A percentile compares a stretch with the other conserved stretches of the same genome.
These are phyloP conservation scores for Platycercus adscitus DNA, from an alignment of 2,113 vertebrate species.

Conservation along the genomic window DNA sequence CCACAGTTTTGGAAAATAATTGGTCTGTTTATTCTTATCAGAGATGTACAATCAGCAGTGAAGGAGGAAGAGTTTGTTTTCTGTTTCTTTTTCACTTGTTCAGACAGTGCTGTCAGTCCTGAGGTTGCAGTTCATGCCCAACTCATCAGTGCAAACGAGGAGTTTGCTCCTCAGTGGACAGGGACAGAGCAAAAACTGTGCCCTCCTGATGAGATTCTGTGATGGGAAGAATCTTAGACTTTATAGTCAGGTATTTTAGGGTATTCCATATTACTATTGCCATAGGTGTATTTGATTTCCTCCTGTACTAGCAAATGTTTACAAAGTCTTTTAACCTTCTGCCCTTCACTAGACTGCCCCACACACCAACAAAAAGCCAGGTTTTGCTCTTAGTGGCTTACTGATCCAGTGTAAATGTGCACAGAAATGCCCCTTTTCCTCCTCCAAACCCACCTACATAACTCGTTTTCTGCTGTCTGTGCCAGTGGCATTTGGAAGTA, in stretches of 20 bases:
- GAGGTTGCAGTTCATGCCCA: not conserved
- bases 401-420: not conserved
- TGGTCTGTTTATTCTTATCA: not conserved
- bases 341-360: not conserved
- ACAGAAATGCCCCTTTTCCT: not conserved
- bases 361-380: not conserved
- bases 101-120: not conserved
- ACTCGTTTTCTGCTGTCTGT: fast-evolving
- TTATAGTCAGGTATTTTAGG: not conserved
- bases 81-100: not conserved
- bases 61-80: not conserved
- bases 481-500: not conserved
- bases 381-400: not conserved
- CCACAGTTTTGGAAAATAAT: not conserved
- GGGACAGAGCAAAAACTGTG: not conserved
- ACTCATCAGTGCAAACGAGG: not conserved
- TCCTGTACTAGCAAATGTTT: not conserved
- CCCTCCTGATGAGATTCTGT: not conserved
- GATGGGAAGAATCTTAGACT: not conserved
- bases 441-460: not conserved
- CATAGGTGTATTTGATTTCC: not conserved
- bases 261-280: not conserved
- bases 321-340: not conserved
- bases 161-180: not conserved
- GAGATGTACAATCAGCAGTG: not conserved